Base-by-base conservation (phyloP, 2,888 invertebrate genomes). In the Anoplius nigerrimus region DNA sequence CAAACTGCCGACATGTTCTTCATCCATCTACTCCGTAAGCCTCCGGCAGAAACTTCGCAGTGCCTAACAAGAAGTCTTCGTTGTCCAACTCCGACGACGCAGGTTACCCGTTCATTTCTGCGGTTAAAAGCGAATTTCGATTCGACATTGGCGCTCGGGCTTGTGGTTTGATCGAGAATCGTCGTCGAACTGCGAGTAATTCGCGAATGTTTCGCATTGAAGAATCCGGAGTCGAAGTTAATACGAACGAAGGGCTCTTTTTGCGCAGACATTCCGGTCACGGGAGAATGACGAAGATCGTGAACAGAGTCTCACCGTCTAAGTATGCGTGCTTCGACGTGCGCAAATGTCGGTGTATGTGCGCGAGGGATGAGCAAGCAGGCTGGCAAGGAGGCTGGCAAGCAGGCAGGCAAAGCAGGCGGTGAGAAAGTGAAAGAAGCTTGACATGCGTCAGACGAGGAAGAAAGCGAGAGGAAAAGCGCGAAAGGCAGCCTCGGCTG, bases 391-490 rank as follows among this genome's bases (percentile, higher is more conserved):
- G 21, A 24, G 22, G 8, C 43, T 24, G 20, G 21, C 20, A 66
- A 62, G 8, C 6, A 43, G 20, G 13, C 34, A 51, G 13, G 16
- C 42, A 22, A 61, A 21, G 43, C n/a, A 2, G 22, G 45, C 11
- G 15, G 34, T 22, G 46, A 51, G 21, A 45, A 18, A 34, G 53
- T 53, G 34, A 53, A 53, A 59, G 53, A 62, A 45, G 34, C 56
- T 22, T 2, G 20, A 20, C 57, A 22, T 42, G 54, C 27, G 22
- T 13, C 24, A 18, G 46, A 52, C 22, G 5, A 34, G 43, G 63
- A 71, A 72, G 66, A 71, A 65, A 21, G 62, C 55, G 66, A 11
- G 58, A 71, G 46, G 65, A 69, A 55, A 64, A 66, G 59, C 27
- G 15, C 11, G 22, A 43, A 45, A 48, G 5, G 21, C 18, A 56